Evolutionary conservation across 2,888 invertebrate genomes (phyloP), one percentile per base, ranked within the genome.

Genomic region (Amorpha juglandis): DNA sequence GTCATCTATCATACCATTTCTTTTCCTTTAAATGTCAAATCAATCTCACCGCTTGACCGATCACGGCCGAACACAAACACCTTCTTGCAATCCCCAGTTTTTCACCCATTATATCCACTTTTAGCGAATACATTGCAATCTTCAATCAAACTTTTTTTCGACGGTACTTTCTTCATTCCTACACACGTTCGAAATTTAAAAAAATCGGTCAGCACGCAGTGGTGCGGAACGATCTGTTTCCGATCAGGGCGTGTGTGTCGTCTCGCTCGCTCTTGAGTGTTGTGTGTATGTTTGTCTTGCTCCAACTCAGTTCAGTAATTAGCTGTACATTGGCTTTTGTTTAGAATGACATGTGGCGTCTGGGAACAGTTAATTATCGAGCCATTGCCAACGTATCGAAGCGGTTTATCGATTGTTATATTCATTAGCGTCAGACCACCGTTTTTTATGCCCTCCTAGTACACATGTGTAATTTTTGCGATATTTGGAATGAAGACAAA

Each of bases 191-290:
- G 35, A 76, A 76, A 80, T 83, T n/a, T 80, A 81, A 79, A 74
- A 86, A 84, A 91, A 91, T 92, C 88, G 91, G 89, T 78, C 86
- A 82, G 84, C 77, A 79, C 70, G 89, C 92, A 88, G 86, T 92
- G 89, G 89, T 79, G 91, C 91, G 88, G 88, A 78, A 81, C 88
- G 91, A 92, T 92, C 92, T 80, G 87, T 84, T 92, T 92, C 92
- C 92, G 88, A 92, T 92, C 91, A 88, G 74, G 69, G 74, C 63
- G 67, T 69, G 63, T 68, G 67, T 64, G 66, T 69, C 72, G 68
- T 86, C 84, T 74, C 83, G 58, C 67, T 89, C 78, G 35, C 74
- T 71, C 78, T 71, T 48, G 42, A 42, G 9, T 47, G n/a, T 64
- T 63, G 11, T 8, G 1, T 47, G 38, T 81, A 69, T 69, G 6